A percentile compares a stretch with the other conserved stretches of the same genome.
These are phyloP conservation scores for Hippopotamyrus pictus DNA, from an alignment of 2,797 vertebrate genomes.

Conservation along the genomic window DNA sequence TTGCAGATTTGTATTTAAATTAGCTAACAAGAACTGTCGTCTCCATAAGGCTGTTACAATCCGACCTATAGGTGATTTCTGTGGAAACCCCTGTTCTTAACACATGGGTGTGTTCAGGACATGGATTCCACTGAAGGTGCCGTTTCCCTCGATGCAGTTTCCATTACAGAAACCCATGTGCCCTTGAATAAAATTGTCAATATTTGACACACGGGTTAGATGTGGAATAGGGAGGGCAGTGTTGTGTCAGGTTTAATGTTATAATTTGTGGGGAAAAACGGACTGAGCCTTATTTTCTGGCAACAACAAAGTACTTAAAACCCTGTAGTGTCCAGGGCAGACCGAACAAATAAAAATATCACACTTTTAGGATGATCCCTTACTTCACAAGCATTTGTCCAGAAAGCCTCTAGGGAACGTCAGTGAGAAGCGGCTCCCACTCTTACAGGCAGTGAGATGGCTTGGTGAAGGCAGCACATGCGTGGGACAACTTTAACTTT, in stretches of 20 bases:
- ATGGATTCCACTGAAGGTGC: background rate
- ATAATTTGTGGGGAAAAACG: background rate
- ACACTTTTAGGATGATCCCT: background rate
- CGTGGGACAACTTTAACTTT: background rate
- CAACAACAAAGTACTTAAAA: background rate
- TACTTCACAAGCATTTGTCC: background rate
- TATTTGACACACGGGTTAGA: slow-evolving; percentile 4
- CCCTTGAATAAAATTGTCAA: background rate
- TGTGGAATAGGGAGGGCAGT: background rate
- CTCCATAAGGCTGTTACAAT: background rate
- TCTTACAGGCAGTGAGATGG: background rate
- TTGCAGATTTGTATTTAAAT: background rate
- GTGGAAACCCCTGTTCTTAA: background rate
- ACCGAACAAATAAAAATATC: background rate
- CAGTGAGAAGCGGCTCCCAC: background rate
- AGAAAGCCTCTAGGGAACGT: background rate
- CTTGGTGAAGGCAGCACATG: background rate
- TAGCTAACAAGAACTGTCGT: background rate
- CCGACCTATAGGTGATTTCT: background rate
- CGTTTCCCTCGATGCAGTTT: background rate
- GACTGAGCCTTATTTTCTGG: background rate
- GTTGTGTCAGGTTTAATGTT: background rate
- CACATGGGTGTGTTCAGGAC: background rate
- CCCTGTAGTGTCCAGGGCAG: background rate
- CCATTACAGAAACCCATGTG: background rate